These are phyloP conservation scores for Drosophila murphyi DNA, from an alignment of 1,140 invertebrate species.

Conservation along the genomic window DNA sequence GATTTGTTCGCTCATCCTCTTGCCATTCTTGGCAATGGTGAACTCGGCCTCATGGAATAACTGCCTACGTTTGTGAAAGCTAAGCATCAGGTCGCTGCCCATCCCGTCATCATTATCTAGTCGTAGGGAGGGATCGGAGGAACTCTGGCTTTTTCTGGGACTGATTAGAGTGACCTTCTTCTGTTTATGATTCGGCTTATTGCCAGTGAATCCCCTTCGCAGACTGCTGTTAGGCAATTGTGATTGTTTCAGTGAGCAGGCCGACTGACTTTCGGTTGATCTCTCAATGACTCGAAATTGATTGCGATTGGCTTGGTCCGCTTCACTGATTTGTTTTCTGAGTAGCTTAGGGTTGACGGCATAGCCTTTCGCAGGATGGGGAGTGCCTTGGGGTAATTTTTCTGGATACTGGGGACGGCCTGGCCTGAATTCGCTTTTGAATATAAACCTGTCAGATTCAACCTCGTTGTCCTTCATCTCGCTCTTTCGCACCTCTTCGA, in stretches of 20 bases:
- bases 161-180: background rate
- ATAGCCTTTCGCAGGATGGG: conserved; percentile 6
- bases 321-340: too few relatives aligned
- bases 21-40: conserved; percentile 53
- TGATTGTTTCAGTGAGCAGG: too few relatives aligned
- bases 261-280: background rate
- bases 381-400: conserved; percentile 2
- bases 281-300: background rate
- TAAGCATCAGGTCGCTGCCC: background rate
- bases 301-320: too few relatives aligned
- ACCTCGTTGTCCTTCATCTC: background rate
- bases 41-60: conserved; percentile 47
- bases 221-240: background rate
- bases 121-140: background rate
- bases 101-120: background rate
- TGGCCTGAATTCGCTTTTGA: background rate
- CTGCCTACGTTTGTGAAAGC: conserved; percentile 25
- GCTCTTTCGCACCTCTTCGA: conserved; percentile 1
- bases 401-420: background rate
- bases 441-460: background rate
- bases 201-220: background rate
- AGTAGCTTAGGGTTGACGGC: conserved; percentile 14
- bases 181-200: too few relatives aligned
- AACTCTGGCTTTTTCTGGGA: background rate
- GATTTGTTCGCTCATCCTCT: conserved; percentile 38